phyloP scores from a whole-genome alignment of 2,797 vertebrate species.

The Dermochelys coriacea region DNA sequence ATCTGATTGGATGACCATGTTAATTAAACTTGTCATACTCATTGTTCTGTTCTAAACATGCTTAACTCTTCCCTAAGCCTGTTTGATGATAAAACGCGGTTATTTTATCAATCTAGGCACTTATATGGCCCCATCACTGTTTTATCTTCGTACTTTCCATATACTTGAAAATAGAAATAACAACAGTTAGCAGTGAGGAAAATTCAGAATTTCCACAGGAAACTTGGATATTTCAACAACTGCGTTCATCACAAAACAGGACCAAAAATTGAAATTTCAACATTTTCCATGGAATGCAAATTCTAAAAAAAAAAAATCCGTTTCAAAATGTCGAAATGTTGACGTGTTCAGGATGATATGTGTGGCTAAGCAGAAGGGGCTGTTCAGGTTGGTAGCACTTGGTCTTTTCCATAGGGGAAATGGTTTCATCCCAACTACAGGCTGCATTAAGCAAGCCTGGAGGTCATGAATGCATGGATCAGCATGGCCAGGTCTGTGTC shows the following conservation, averaged over 20 bases:
- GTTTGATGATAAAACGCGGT: accelerated
- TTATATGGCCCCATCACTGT: accelerated
- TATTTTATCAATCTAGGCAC: background rate
- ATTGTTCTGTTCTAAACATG: accelerated
- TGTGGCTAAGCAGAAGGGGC: background rate
- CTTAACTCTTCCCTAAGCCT: background rate
- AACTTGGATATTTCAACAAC: accelerated
- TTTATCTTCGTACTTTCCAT: background rate
- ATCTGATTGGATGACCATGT: accelerated
- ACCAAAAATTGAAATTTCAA: background rate
- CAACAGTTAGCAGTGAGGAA: background rate
- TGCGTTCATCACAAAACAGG: background rate
- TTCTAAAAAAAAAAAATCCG: background rate
- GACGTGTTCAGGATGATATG: background rate
- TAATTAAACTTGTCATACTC: background rate
- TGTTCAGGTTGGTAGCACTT: background rate
- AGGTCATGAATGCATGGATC: background rate
- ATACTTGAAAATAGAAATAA: background rate
- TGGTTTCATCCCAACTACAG: background rate
- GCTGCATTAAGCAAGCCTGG: background rate
- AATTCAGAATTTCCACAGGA: background rate
- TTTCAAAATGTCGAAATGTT: background rate
- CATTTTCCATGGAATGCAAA: background rate
- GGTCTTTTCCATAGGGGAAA: background rate
- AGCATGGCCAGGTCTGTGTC: background rate